Evolutionary conservation across 2,797 vertebrate genomes (phyloP).

Genomic region (Acomys russatus): DNA sequence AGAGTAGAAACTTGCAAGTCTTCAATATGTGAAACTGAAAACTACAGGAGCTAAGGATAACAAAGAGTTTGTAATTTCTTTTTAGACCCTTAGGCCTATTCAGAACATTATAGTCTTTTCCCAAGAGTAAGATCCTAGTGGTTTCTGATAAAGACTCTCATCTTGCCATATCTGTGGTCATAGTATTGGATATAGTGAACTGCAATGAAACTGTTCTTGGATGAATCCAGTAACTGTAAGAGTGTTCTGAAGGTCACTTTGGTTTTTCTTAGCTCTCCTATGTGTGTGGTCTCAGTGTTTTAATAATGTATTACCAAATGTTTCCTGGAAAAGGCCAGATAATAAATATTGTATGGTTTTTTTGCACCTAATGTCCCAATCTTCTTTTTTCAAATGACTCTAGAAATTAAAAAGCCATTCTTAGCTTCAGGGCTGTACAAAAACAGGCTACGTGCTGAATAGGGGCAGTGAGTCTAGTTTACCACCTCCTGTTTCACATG

Average conservation of each 20-base stretch:
- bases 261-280: conserved; percentile 29
- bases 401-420: conserved; percentile 32
- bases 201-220: not conserved
- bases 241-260: conserved; percentile 52
- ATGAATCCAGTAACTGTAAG: not conserved
- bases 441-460: not conserved
- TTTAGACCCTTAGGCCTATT: conserved; percentile 58
- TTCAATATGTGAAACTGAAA: conserved; percentile 63
- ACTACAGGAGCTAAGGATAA: conserved; percentile 11
- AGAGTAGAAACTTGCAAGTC: conserved; percentile 6
- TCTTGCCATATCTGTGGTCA: conserved; percentile 1
- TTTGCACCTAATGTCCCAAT: not conserved
- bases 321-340: conserved; percentile 32
- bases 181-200: not conserved
- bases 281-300: conserved; percentile 55
- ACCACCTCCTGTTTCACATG: not conserved
- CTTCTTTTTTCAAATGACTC: not conserved
- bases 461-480: not conserved
- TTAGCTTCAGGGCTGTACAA: not conserved
- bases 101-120: conserved; percentile 46
- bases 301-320: not conserved
- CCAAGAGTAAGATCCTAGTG: conserved; percentile 36
- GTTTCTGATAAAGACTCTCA: conserved; percentile 40
- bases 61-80: conserved; percentile 44
- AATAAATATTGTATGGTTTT: conserved; percentile 65